Evolutionary conservation across 1,140 invertebrate genomes (phyloP).

Genomic region (Sinella curviseta): DNA sequence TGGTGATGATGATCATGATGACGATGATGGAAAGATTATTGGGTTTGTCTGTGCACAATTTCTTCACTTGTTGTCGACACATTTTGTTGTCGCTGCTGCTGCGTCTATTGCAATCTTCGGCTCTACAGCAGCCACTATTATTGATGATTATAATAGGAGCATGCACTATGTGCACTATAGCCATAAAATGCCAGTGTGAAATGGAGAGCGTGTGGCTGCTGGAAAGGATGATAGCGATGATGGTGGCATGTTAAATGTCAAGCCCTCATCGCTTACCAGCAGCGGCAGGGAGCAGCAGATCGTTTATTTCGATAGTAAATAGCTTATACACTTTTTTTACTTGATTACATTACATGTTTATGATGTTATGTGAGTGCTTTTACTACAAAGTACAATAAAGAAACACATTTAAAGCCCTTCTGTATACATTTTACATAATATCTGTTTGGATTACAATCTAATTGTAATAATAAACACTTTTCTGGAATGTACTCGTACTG

Average conservation of each 20-base stretch:
- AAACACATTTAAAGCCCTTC: not conserved
- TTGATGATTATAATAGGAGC: not conserved
- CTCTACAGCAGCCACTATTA: not conserved
- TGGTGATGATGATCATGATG: not conserved
- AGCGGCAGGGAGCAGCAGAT: not conserved
- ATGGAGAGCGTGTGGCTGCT: not conserved
- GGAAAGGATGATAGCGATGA: not conserved
- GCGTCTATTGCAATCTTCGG: no score
- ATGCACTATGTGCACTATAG: not conserved
- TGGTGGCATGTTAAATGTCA: not conserved
- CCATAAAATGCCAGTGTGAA: not conserved
- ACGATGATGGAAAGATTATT: constrained; percentile 3
- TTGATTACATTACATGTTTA: not conserved
- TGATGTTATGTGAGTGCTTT: not conserved
- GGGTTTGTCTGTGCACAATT: not conserved
- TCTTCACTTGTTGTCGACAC: not conserved
- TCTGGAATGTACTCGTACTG: no score
- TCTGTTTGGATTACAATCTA: no score
- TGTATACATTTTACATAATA: no score
- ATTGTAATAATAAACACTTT: not conserved
- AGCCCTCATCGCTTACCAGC: not conserved
- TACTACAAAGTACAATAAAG: not conserved
- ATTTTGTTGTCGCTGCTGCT: no score
- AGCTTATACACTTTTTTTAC: not conserved
- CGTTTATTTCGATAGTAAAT: not conserved